phyloP scores from a whole-genome alignment of 2,888 invertebrate species.

The Xylocampa areola region DNA sequence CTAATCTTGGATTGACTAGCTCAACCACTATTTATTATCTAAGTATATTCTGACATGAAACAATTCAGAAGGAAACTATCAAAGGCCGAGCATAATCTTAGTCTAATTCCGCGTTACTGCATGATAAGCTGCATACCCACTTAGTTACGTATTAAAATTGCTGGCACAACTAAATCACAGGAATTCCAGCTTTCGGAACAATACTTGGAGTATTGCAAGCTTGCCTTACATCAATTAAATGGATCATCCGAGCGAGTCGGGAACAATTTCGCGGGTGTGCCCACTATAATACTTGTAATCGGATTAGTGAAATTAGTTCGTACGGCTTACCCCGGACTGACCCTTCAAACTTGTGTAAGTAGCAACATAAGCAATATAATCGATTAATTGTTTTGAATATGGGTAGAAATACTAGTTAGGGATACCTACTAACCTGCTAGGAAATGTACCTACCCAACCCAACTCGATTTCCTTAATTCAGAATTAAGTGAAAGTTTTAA shows the following conservation, averaged over 20 bases:
- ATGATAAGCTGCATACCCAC: neutral
- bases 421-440: too few relatives aligned
- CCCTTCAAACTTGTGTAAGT: slow-evolving; percentile 54
- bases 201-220: slow-evolving; percentile 17
- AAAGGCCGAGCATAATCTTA: too few relatives aligned
- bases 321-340: slow-evolving; percentile 62
- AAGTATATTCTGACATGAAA: too few relatives aligned
- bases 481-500: too few relatives aligned
- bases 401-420: too few relatives aligned
- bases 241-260: slow-evolving; percentile 66
- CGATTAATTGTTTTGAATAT: slow-evolving; percentile 6
- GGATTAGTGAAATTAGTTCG: slow-evolving; percentile 78
- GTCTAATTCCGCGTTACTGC: slow-evolving; percentile 15
- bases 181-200: slow-evolving; percentile 13
- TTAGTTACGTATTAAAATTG: too few relatives aligned
- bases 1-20: too few relatives aligned
- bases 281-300: slow-evolving; percentile 75
- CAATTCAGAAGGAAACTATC: too few relatives aligned
- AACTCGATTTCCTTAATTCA: too few relatives aligned
- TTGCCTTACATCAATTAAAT: slow-evolving; percentile 70
- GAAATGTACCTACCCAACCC: too few relatives aligned
- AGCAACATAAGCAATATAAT: slow-evolving; percentile 3
- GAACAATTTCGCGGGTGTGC: slow-evolving; percentile 72
- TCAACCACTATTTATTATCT: too few relatives aligned
- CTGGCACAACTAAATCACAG: slow-evolving; percentile 2